Base-by-base conservation (phyloP, 2,888 invertebrate species). In the Macrophya annulata region DNA sequence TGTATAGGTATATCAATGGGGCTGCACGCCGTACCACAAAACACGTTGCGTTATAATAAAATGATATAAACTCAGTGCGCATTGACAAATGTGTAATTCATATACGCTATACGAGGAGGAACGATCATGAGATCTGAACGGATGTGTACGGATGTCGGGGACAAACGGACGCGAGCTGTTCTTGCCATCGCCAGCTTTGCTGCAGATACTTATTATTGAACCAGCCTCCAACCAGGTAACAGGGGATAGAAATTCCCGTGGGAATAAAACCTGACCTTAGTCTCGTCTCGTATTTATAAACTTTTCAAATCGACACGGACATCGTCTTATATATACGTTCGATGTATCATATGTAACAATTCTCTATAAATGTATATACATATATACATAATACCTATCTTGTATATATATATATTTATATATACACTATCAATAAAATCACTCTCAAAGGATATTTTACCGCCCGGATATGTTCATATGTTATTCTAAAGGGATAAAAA, bases 21-120 rank as follows among this genome's bases (percentile, higher is more conserved):
- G 43, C 31, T 45, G 72, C 21, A 74, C 72, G 72, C 45, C 72
- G 45, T 21, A 45, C 72, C n/a, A 74, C 72, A 62, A 81, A 62
- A 81, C 62, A 43, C 59, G 21, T 81, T 15, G 62, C 62, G 59
- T 81, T 81, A 43, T 62, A 62, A 81, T 81, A 81, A 62, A 81
- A 62, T 81, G 51, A 77, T 59, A 62, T 62, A 43, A 59, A 43
- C 62, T 59, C 59, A 62, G 76, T 86, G 21, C 84, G 87, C 74
- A 87, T 89, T 87, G 86, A 89, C 89, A 91, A 90, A 91, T 91
- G 90, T 91, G 91, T 91, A 91, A 91, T 91, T 91, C 91, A 91
- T 91, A 91, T 91, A 91, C 21, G 45, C 21, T 77, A 77, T 55
- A n/a, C 15, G 15, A 3, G 77, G n/a, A n/a, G 17, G 51, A 43